Conservation (phyloP, 2,113 vertebrate species). For the Empidonax traillii region DNA sequence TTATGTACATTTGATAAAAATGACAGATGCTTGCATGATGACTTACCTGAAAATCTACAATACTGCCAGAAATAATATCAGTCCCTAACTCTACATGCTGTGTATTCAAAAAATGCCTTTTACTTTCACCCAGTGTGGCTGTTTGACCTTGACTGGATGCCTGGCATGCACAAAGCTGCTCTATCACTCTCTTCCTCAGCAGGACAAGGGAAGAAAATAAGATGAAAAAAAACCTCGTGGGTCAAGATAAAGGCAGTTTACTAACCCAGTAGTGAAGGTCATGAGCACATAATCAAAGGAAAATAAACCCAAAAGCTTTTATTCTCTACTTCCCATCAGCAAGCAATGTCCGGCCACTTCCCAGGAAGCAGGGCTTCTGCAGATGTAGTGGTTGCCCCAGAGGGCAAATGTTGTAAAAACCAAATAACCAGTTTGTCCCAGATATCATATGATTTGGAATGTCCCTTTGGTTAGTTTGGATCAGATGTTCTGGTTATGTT, state of each 20-base stretch:
- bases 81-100: neutral
- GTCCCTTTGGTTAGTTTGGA: neutral
- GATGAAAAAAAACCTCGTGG: neutral
- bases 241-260: neutral
- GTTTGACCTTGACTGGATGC: neutral
- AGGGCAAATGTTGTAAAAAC: neutral
- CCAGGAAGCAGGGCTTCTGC: neutral
- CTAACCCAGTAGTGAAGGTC: neutral
- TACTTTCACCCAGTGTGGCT: neutral
- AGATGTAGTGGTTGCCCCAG: fast-evolving
- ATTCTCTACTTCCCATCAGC: neutral
- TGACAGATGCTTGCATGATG: neutral
- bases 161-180: neutral
- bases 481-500: neutral
- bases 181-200: neutral
- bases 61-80: neutral
- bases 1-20: neutral
- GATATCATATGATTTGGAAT: fast-evolving
- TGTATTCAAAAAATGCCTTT: neutral
- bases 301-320: neutral
- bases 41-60: neutral
- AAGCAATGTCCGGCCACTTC: neutral
- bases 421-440: neutral
- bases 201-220: neutral
- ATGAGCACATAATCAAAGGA: neutral